These are phyloP conservation scores for Chloroceryle aenea DNA, from an alignment of 2,113 vertebrate species.

Conservation along the genomic window DNA sequence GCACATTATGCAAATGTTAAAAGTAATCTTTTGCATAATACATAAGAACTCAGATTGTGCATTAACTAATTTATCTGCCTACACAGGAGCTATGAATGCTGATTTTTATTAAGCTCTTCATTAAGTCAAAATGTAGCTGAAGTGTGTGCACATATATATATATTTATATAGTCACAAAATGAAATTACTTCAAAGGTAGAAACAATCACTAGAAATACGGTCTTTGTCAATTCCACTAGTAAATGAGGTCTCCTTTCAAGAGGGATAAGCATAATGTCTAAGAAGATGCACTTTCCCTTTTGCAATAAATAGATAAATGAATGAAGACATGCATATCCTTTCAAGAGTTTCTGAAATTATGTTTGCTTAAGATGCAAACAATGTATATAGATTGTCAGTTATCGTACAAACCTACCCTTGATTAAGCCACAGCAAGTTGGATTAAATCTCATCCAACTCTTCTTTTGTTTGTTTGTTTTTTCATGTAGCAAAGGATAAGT, in stretches of 20 bases:
- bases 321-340: not conserved
- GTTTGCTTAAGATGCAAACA: not conserved
- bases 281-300: not conserved
- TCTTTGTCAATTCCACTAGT: slow-evolving; percentile 7
- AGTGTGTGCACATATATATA: slow-evolving; percentile 38
- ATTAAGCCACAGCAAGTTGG: not conserved
- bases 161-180: slow-evolving; percentile 38
- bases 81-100: slow-evolving; percentile 72
- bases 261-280: not conserved
- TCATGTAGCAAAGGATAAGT: not conserved
- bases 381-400: not conserved
- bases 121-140: slow-evolving; percentile 73
- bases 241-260: not conserved
- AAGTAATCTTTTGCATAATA: slow-evolving; percentile 82
- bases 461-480: not conserved
- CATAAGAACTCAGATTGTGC: slow-evolving; percentile 76
- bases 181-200: slow-evolving; percentile 45
- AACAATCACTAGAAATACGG: not conserved
- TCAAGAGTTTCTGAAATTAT: not conserved
- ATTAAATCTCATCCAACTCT: not conserved
- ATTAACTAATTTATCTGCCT: slow-evolving; percentile 81
- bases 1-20: slow-evolving; percentile 80
- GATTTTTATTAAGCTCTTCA: slow-evolving; percentile 81
- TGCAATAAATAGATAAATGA: not conserved
- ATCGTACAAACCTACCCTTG: not conserved